Conservation (phyloP, 2,113 vertebrate genomes). For the Brachyistius frenatus region DNA sequence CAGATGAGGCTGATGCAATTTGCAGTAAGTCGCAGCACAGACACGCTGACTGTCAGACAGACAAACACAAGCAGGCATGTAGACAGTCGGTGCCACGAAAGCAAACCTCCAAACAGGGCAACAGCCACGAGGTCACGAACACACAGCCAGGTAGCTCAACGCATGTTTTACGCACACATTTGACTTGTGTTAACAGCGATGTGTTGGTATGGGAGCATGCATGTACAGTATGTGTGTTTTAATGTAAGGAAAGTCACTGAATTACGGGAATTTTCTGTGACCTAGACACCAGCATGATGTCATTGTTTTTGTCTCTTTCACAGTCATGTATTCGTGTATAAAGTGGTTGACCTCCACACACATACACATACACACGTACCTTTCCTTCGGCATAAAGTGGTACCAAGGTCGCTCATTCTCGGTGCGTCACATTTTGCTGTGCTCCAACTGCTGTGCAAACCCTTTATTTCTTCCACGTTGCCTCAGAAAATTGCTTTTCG, state of each 20-base stretch:
- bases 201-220: too few species aligned
- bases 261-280: not conserved
- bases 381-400: conserved; percentile 11
- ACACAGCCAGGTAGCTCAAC: conserved; percentile 11
- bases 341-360: not conserved
- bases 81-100: not conserved
- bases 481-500: conserved; percentile 66
- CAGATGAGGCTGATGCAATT: conserved; percentile 91
- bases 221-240: not conserved
- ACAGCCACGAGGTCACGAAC: not conserved
- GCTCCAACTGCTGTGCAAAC: not conserved
- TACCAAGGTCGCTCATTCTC: conserved; percentile 46
- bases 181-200: not conserved
- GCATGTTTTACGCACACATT: not conserved
- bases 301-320: not conserved
- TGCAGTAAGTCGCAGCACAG: conserved; percentile 89
- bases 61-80: conserved; percentile 11
- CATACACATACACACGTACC: not conserved
- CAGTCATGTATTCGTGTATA: not conserved
- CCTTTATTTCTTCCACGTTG: conserved; percentile 46
- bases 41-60: conserved; percentile 9
- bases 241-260: not conserved
- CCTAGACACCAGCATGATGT: not conserved
- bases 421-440: conserved; percentile 35
- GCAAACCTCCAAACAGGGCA: not conserved